These are phyloP conservation scores for Neofelis nebulosa DNA, from an alignment of 2,113 vertebrate species.

Conservation along the genomic window DNA sequence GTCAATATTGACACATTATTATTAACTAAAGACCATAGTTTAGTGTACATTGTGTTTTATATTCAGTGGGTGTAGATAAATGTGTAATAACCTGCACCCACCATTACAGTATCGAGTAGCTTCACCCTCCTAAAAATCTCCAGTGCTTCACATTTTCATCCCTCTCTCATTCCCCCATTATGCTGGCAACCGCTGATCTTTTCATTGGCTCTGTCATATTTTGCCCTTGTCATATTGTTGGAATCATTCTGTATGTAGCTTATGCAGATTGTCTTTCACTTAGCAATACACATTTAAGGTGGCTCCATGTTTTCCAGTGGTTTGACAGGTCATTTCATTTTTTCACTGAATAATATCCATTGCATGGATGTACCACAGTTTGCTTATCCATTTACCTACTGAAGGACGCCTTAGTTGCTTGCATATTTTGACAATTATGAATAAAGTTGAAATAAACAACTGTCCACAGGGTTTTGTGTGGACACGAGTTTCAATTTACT, in stretches of 20 bases:
- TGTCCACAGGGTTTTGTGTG: background rate
- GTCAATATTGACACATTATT: background rate
- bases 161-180: fast-evolving
- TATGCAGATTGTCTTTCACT: background rate
- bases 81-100: background rate
- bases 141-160: background rate
- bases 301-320: background rate
- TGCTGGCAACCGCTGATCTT: background rate
- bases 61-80: background rate
- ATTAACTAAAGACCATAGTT: background rate
- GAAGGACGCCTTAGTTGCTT: background rate
- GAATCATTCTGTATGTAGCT: background rate
- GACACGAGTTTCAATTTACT: background rate
- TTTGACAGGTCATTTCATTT: background rate
- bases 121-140: background rate
- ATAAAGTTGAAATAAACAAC: background rate
- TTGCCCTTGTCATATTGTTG: background rate
- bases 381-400: background rate
- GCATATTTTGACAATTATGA: background rate
- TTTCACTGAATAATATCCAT: background rate
- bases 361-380: background rate
- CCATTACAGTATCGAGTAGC: background rate
- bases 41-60: background rate
- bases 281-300: background rate
- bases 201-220: background rate